Evolutionary conservation across 2,113 vertebrate genomes (phyloP), one percentile per base, ranked within the genome.

Genomic region (Myanophis thanlyinensis): DNA sequence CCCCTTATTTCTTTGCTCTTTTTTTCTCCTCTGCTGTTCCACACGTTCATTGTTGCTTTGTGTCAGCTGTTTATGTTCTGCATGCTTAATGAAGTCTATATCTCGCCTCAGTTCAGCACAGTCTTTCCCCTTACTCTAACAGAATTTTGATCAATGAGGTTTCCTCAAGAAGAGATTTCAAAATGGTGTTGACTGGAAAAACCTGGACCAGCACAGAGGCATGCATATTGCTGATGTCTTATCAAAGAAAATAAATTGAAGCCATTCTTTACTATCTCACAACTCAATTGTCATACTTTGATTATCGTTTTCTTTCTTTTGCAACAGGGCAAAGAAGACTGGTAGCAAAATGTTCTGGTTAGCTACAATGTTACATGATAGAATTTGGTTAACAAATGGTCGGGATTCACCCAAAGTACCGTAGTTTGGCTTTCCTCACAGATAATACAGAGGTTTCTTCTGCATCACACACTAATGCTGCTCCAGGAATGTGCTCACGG

Each of bases 21-120:
- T 1, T 3, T 12, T 2, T 94, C 94, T 47, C 87, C 90, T 52
- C 89, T 91, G 56, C 96, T 30, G 0, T 92, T 90, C 95, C 95
- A 97, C 96, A 93, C 95, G 95, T 96, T 97, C 94, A 94, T 96
- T 95, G 97, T 97, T 96, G 98, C 98, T 98, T 97, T 96, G 97
- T 98, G 98, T 98, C 98, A 98, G 98, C 98, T 98, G 97, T 98
- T 98, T 98, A 98, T 98, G 98, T 98, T 98, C 97, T 98, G 98
- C 98, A 98, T 98, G 97, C 97, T 97, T 98, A 98, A 99, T 98
- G 97, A 98, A 97, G 98, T 97, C 94, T 96, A 94, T 62, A 52
- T 96, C 97, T 80, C 44, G 35, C 35, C 35, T 95, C 92, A 89
- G 96, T 95, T 96, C 97, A 93, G 94, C 95, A 86, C 52, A 96